Evolutionary conservation across 2,888 invertebrate genomes (phyloP).

Genomic region (Odiellus spinosus): DNA sequence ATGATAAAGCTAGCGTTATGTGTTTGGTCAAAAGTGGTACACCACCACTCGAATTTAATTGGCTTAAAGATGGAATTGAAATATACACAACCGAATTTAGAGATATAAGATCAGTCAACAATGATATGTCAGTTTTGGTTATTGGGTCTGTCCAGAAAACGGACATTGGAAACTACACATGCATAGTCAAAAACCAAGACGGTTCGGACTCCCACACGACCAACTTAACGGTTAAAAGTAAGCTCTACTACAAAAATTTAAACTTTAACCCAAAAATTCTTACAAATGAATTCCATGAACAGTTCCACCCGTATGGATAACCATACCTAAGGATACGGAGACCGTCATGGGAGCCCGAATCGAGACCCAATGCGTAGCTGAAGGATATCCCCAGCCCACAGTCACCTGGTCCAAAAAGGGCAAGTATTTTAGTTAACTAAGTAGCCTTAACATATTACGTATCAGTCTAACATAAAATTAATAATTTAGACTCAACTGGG

Average conservation of each 20-base stretch:
- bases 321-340: no score
- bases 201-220: background rate
- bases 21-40: background rate
- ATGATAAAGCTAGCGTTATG: background rate
- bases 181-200: background rate
- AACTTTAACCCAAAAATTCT: no score
- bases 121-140: background rate
- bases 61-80: slow-evolving; percentile 1
- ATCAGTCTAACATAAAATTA: no score
- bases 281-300: no score
- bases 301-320: no score
- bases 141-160: background rate
- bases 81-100: background rate
- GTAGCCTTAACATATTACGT: no score
- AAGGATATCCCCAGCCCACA: slow-evolving; percentile 10
- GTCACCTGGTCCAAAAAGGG: slow-evolving; percentile 7
- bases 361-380: slow-evolving; percentile 10
- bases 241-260: background rate
- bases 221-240: background rate
- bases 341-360: slow-evolving; percentile 8
- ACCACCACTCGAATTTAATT: background rate
- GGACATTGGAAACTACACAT: slow-evolving; percentile 1
- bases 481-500: no score
- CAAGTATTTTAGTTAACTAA: no score
- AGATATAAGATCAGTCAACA: no score